These are phyloP conservation scores for Eurystomus glaucurus DNA, from an alignment of 2,797 vertebrate species.

Conservation along the genomic window DNA sequence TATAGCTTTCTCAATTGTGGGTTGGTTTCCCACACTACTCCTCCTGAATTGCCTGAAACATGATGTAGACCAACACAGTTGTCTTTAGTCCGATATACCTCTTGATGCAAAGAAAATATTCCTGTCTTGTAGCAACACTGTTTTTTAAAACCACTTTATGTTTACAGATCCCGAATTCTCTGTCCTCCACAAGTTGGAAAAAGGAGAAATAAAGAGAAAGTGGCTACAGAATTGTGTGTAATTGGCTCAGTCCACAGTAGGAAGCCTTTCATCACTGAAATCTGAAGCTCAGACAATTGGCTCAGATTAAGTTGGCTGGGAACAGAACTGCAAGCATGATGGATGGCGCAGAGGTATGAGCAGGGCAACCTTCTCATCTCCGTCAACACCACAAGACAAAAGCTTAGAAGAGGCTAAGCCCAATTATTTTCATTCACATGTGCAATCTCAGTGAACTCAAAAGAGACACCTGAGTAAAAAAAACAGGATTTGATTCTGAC, in stretches of 20 bases:
- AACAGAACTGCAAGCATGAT: background rate
- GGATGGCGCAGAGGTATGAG: background rate
- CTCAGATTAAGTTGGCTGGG: background rate
- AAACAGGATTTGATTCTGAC: background rate
- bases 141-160: background rate
- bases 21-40: too few species aligned
- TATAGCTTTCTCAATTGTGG: too few species aligned
- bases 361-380: background rate
- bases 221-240: background rate
- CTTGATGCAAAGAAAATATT: background rate
- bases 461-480: background rate
- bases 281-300: background rate
- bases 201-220: background rate
- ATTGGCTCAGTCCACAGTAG: background rate
- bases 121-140: background rate
- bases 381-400: background rate
- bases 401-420: background rate
- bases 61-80: background rate
- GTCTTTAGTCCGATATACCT: too few species aligned
- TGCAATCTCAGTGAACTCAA: background rate
- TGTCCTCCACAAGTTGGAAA: accelerated
- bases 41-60: background rate
- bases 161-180: background rate
- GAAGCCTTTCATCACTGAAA: background rate
- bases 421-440: background rate